A percentile compares a stretch with the other conserved stretches of the same genome.
These are phyloP conservation scores for Gobius niger DNA, from an alignment of 2,113 vertebrate genomes.

Conservation along the genomic window DNA sequence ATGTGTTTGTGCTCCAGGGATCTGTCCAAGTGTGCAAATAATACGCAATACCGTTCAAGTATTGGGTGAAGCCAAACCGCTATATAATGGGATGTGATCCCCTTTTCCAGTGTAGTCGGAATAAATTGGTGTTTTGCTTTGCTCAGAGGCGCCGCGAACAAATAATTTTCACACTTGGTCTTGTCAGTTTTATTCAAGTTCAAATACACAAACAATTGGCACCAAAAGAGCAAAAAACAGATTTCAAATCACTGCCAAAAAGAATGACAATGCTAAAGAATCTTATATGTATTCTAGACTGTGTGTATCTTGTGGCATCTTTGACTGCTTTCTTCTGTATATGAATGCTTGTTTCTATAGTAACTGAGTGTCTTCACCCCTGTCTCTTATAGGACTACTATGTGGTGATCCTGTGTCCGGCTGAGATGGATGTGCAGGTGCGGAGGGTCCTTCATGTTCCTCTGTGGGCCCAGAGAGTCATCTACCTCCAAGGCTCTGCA, in stretches of 20 bases:
- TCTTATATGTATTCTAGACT: no score
- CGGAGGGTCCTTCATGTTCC: slow-evolving; percentile 82
- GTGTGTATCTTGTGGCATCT: no score
- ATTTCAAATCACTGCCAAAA: not conserved
- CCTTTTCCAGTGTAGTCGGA: not conserved
- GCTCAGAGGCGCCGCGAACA: not conserved
- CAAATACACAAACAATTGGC: not conserved
- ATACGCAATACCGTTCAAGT: not conserved
- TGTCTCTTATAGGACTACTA: slow-evolving; percentile 79
- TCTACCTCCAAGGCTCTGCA: slow-evolving; percentile 84
- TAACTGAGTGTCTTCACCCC: not conserved
- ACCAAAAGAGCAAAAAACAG: not conserved
- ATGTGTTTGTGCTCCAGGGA: slow-evolving; percentile 18
- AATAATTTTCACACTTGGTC: slow-evolving; percentile 1
- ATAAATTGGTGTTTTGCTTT: not conserved
- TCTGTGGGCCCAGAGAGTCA: slow-evolving; percentile 84
- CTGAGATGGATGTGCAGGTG: slow-evolving; percentile 84
- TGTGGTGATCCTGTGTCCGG: slow-evolving; percentile 83
- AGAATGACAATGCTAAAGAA: not conserved
- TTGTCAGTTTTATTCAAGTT: slow-evolving; percentile 10
- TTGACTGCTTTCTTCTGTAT: no score
- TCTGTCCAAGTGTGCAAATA: slow-evolving; percentile 19
- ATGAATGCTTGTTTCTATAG: not conserved
- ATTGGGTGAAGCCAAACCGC: not conserved
- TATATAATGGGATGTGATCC: not conserved